These are phyloP conservation scores for Pomatostomus ruficeps DNA, from an alignment of 2,113 vertebrate genomes.

Conservation along the genomic window DNA sequence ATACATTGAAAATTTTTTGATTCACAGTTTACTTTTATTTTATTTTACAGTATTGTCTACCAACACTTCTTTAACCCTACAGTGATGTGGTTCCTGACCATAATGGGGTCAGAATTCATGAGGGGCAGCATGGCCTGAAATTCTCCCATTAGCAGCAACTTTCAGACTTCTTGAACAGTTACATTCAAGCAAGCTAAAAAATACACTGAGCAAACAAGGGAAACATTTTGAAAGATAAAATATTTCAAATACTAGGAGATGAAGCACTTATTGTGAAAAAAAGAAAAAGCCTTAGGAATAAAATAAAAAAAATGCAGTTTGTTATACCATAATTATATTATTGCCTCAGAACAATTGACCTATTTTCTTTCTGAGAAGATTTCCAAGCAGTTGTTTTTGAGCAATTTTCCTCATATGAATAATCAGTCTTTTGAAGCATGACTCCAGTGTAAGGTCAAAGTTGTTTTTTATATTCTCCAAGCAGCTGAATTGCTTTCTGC, in stretches of 20 bases:
- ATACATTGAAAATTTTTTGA: neutral
- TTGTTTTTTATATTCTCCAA: constrained; percentile 63
- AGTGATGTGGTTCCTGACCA: neutral
- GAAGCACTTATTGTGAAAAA: constrained; percentile 12
- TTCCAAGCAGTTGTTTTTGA: constrained; percentile 51
- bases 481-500: constrained; percentile 59
- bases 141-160: neutral
- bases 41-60: neutral
- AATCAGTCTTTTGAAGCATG: constrained; percentile 55
- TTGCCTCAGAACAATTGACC: constrained; percentile 40
- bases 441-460: constrained; percentile 63
- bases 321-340: constrained; percentile 9
- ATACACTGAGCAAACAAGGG: neutral
- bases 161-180: neutral
- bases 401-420: constrained; percentile 48
- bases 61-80: neutral
- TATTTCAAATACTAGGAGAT: constrained; percentile 1
- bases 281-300: neutral
- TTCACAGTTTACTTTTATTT: neutral
- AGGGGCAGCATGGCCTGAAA: neutral
- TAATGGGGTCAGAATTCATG: neutral
- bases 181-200: neutral
- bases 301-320: neutral
- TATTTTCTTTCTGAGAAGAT: constrained; percentile 49
- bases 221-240: constrained; percentile 16